These are phyloP conservation scores for Sebastes vulpes DNA, from an alignment of 2,797 vertebrate species.

Conservation along the genomic window DNA sequence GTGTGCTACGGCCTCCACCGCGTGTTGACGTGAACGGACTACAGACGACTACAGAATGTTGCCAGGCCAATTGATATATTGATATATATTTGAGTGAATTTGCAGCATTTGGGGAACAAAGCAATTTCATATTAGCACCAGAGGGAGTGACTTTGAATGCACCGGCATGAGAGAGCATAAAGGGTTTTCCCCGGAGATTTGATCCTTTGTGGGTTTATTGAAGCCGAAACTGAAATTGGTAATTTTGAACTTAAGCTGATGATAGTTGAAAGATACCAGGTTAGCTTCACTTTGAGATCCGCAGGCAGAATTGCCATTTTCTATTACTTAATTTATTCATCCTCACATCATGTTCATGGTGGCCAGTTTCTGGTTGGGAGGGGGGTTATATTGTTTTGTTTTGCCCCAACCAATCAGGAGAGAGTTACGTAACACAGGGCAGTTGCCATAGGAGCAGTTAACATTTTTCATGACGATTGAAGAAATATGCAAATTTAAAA, in stretches of 20 bases:
- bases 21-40: conserved; percentile 50
- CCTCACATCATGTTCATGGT: not conserved
- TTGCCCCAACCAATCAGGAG: not conserved
- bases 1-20: not conserved
- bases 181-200: not conserved
- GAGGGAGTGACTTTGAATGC: not conserved
- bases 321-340: not conserved
- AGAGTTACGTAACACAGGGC: not conserved
- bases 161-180: not conserved
- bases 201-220: not conserved
- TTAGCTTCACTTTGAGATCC: not conserved
- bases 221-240: not conserved
- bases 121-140: not conserved
- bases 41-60: conserved; percentile 33
- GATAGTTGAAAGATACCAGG: not conserved
- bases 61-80: conserved; percentile 44
- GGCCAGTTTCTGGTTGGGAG: not conserved
- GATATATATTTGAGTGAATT: not conserved
- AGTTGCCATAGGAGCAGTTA: not conserved
- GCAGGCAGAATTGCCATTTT: not conserved
- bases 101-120: conserved; percentile 2
- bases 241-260: not conserved
- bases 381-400: not conserved
- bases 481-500: not conserved
- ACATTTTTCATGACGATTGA: not conserved